Base-by-base conservation (phyloP, 2,113 vertebrate genomes). In the Lichenostomus cassidix region DNA sequence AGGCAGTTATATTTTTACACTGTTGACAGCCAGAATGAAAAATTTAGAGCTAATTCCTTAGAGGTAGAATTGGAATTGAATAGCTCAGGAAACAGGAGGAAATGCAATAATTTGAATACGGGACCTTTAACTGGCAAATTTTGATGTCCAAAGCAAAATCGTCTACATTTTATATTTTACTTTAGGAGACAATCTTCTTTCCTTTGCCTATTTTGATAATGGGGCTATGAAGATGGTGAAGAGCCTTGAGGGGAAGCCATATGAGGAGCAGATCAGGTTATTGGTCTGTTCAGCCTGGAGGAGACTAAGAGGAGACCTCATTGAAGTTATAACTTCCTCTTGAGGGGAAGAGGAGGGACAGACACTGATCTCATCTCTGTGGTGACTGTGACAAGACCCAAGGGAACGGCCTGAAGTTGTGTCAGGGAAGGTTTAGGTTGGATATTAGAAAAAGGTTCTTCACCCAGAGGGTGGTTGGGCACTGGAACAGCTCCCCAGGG, bases 301-400 rank as follows among this genome's bases (percentile, higher is more conserved):
- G 46, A 55, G 24, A 35, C 24, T 14, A 15, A 75, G 9, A 7
- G 3, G 21, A 59, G 28, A 46, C 9, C 33, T 52, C 39, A 52
- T 1, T 19, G 69, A 10, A 25, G 9, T 29, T 65, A 2, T 27
- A 53, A 6, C 19, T 58, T 82, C 33, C 33, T 46, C 1, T 0
- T 21, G 69, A 60, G n/a, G 8, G 15, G 19, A 74, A 19, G 12
- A 67, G n/a, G 28, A 74, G 39, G 6, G 9, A 9, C 19, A n/a
- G 53, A 0, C 16, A 12, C 50, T n/a, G 28, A 39, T 67, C 39
- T 15, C 19, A 37, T 3, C 28, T 59, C 15, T 52, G 27, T 33
- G 28, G 12, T 63, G n/a, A 4, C 15, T 20, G n/a, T 63, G 29
- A 41, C 22, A 74, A 37, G 23, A 33, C 4, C 33, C 0, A 0